phyloP scores from a whole-genome alignment of 2,888 invertebrate genomes.

The Acrobasis consociella region DNA sequence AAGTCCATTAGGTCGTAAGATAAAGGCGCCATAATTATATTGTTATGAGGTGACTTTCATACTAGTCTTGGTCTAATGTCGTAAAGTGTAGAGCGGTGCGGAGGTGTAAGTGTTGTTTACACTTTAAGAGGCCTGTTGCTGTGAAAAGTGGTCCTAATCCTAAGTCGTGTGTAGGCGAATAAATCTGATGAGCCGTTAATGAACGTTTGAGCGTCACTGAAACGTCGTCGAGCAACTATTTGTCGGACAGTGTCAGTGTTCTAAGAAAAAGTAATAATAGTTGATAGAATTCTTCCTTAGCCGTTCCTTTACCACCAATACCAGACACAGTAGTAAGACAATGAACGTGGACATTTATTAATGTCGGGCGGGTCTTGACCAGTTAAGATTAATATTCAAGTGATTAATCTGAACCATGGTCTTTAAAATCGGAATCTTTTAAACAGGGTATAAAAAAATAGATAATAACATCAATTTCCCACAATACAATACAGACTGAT shows the following conservation, averaged over 20 bases:
- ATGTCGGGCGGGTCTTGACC: too few species aligned
- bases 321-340: too few species aligned
- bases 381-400: too few species aligned
- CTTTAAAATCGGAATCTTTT: background rate
- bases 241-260: constrained; percentile 31
- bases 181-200: constrained; percentile 50
- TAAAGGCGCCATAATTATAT: constrained; percentile 14
- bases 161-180: constrained; percentile 43
- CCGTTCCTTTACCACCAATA: too few species aligned
- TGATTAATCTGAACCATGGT: too few species aligned
- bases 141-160: constrained; percentile 38
- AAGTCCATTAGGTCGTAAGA: constrained; percentile 6
- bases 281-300: background rate
- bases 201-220: constrained; percentile 49
- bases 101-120: constrained; percentile 32
- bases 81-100: background rate
- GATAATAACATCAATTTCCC: too few species aligned
- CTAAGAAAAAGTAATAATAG: background rate
- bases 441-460: too few species aligned
- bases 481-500: too few species aligned
- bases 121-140: constrained; percentile 38
- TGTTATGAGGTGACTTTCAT: constrained; percentile 13
- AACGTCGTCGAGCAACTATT: constrained; percentile 38
- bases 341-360: too few species aligned
- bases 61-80: constrained; percentile 12